Conservation (phyloP, 2,797 vertebrate genomes). For the Halcyon chelicuti region DNA sequence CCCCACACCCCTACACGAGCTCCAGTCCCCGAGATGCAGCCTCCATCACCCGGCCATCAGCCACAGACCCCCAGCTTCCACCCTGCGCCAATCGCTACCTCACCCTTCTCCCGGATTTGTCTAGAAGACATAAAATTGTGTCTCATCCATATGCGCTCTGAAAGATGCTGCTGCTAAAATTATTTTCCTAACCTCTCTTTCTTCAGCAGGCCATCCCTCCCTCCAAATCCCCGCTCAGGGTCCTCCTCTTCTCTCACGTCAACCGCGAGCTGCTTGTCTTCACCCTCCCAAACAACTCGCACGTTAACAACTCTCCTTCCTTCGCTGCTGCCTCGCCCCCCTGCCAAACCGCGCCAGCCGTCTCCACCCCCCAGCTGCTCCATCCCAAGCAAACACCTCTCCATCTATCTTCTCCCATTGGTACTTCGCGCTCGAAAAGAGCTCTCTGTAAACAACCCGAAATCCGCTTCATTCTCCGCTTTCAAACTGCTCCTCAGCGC, state of each 20-base stretch:
- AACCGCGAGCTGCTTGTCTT: background rate
- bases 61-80: background rate
- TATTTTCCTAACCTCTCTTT: background rate
- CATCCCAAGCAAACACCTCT: background rate
- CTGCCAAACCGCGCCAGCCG: background rate
- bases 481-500: background rate
- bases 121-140: accelerated
- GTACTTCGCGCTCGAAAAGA: background rate
- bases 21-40: background rate
- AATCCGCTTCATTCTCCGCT: background rate
- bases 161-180: background rate
- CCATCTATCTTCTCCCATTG: background rate
- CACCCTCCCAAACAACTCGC: background rate
- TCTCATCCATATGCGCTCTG: background rate
- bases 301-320: background rate
- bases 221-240: background rate
- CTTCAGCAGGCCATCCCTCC: background rate
- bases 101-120: background rate
- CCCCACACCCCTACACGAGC: background rate
- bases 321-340: background rate
- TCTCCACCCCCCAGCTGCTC: background rate
- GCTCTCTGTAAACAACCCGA: background rate
- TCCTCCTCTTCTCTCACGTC: background rate
- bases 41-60: background rate
- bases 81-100: accelerated